Percentiles rank a stretch among this genome's conserved stretches.
These are phyloP conservation scores for Platysternon megacephalum DNA, from an alignment of 2,113 vertebrate genomes.

Conservation along the genomic window DNA sequence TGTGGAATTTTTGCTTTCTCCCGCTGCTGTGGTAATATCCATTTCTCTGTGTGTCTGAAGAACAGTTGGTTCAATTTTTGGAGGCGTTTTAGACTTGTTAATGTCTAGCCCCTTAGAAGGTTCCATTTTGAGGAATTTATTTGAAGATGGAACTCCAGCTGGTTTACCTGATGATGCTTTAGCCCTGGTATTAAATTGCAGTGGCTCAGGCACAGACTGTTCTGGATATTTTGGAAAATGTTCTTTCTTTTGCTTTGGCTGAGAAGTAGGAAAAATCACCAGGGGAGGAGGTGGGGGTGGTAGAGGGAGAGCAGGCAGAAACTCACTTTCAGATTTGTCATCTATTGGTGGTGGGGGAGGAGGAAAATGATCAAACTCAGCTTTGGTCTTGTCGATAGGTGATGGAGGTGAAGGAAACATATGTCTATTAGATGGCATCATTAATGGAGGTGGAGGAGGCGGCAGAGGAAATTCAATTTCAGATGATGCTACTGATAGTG, in stretches of 20 bases:
- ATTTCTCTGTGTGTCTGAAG: conserved; percentile 10
- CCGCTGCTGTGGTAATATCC: neutral
- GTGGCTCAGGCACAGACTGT: conserved; percentile 20
- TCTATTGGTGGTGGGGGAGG: conserved; percentile 78
- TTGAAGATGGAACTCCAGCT: conserved; percentile 68
- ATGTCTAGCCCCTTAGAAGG: conserved; percentile 68
- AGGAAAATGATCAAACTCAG: conserved; percentile 81
- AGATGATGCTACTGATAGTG: conserved; percentile 52
- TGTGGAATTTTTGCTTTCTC: conserved; percentile 1
- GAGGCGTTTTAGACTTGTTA: conserved; percentile 47
- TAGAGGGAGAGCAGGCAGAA: conserved; percentile 72
- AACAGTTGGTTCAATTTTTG: conserved; percentile 14
- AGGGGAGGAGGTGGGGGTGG: conserved; percentile 74
- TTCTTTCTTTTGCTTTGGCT: conserved; percentile 6
- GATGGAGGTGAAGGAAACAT: conserved; percentile 49
- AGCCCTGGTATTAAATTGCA: conserved; percentile 64
- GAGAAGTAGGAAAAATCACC: conserved; percentile 28
- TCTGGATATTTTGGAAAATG: conserved; percentile 7
- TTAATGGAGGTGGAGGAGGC: conserved; percentile 85
- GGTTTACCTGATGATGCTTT: conserved; percentile 78
- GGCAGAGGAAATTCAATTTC: conserved; percentile 86
- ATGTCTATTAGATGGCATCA: conserved; percentile 69
- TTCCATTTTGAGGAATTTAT: conserved; percentile 81
- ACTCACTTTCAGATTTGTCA: conserved; percentile 77
- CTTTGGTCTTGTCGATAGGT: conserved; percentile 58